Evolutionary conservation across 30 jellyfish, hydroid and myxozoan genomes (phyloP).

Genomic region (Cassiopea andromeda): DNA sequence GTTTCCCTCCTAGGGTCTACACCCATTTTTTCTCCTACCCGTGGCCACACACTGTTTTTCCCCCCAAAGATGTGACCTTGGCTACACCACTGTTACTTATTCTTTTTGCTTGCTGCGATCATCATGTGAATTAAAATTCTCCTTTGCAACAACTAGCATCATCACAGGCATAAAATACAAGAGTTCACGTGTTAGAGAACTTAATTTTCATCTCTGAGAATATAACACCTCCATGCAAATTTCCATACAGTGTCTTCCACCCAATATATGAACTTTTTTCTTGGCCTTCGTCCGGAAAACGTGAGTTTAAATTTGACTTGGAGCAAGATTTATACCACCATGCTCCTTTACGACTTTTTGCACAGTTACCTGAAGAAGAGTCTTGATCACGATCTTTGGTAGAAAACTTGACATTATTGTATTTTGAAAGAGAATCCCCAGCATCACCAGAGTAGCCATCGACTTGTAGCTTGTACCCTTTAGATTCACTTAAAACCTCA

Average conservation of each 20-base stretch:
- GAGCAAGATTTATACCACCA: slow-evolving; percentile 43
- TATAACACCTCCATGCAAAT: neutral
- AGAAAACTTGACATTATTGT: slow-evolving; percentile 24
- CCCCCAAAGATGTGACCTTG: no score
- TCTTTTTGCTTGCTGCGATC: no score
- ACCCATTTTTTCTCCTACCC: no score
- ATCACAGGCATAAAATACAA: no score
- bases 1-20: no score
- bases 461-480: slow-evolving; percentile 24
- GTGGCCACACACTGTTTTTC: no score
- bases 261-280: neutral
- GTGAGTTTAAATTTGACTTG: neutral
- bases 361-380: slow-evolving; percentile 27
- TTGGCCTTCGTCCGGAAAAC: neutral
- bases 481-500: slow-evolving; percentile 25
- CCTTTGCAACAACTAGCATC: no score
- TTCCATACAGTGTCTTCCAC: neutral
- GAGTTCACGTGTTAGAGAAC: neutral
- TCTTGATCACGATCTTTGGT: slow-evolving; percentile 55
- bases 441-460: slow-evolving; percentile 46
- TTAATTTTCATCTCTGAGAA: slow-evolving; percentile 21
- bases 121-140: no score
- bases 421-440: slow-evolving; percentile 37
- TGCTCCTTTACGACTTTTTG: slow-evolving; percentile 11
- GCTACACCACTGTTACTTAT: no score